Conservation (phyloP, 2,797 vertebrate species). For the Coendou prehensilis region DNA sequence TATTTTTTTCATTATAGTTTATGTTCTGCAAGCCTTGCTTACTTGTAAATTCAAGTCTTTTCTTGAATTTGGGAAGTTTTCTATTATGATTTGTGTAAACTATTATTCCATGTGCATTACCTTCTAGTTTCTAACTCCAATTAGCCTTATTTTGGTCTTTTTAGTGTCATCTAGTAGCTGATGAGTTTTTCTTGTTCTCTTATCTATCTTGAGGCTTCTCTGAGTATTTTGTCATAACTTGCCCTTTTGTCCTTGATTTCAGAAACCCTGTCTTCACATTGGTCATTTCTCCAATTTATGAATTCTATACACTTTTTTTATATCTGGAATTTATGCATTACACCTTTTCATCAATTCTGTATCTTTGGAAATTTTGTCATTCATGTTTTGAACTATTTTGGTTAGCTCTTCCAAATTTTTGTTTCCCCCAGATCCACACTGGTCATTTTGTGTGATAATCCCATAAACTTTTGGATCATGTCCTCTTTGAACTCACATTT, state of each 20-base stretch:
- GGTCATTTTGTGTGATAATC: not conserved
- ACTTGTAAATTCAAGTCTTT: not conserved
- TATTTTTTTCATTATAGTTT: not conserved
- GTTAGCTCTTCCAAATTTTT: not conserved
- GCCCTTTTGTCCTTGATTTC: not conserved
- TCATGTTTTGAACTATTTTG: not conserved
- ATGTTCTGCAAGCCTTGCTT: not conserved
- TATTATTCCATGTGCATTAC: not conserved
- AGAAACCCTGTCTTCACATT: not conserved
- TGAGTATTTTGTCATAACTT: not conserved
- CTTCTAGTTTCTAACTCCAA: not conserved
- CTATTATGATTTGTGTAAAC: not conserved
- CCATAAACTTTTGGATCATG: not conserved
- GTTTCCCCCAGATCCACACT: not conserved
- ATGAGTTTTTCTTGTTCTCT: not conserved
- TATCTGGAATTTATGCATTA: not conserved
- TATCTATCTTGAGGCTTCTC: too few species aligned
- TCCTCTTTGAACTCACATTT: not conserved
- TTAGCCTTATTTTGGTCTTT: not conserved
- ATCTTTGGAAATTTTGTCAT: not conserved
- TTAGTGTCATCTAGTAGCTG: not conserved
- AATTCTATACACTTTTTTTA: not conserved
- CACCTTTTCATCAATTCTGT: not conserved
- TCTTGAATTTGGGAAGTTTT: not conserved
- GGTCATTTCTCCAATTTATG: not conserved